Percentiles rank a stretch among this genome's conserved stretches.
Conservation (phyloP, 2,797 vertebrate genomes). For the Sparus aurata region DNA sequence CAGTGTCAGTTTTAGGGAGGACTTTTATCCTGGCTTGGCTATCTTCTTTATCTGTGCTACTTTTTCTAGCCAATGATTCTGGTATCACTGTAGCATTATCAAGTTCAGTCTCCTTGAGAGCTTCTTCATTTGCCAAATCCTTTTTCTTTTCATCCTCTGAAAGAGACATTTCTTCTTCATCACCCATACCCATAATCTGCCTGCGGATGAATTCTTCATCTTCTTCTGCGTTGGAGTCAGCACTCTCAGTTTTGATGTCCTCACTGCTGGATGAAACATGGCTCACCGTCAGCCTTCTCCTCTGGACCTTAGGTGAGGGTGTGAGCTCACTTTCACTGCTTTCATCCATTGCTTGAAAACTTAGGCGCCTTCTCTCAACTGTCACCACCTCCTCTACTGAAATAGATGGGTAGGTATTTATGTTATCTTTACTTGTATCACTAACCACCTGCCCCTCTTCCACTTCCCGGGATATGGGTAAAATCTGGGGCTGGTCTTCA, state of each 20-base stretch:
- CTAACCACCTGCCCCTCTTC: slow-evolving; percentile 75
- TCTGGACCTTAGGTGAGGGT: slow-evolving; percentile 89
- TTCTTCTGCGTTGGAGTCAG: slow-evolving; percentile 92
- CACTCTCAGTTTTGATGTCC: slow-evolving; percentile 92
- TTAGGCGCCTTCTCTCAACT: slow-evolving; percentile 72
- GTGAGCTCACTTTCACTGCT: slow-evolving; percentile 94
- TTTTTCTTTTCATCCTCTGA: slow-evolving; percentile 91
- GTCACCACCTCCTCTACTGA: slow-evolving; percentile 61
- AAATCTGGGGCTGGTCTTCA: slow-evolving; percentile 83
- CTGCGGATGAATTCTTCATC: slow-evolving; percentile 95
- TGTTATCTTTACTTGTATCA: slow-evolving; percentile 73
- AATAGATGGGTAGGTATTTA: slow-evolving; percentile 60
- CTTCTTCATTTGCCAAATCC: slow-evolving; percentile 83
- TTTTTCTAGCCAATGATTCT: slow-evolving; percentile 80
- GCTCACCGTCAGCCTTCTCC: slow-evolving; percentile 85
- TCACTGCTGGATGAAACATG: slow-evolving; percentile 93
- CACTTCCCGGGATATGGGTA: slow-evolving; percentile 83
- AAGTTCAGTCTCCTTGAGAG: slow-evolving; percentile 77
- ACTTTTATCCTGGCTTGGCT: slow-evolving; percentile 76
- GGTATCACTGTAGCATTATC: slow-evolving; percentile 81
- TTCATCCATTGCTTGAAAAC: slow-evolving; percentile 85
- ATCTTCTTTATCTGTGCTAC: slow-evolving; percentile 85
- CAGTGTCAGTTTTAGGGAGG: slow-evolving; percentile 82
- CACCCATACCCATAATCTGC: slow-evolving; percentile 95
- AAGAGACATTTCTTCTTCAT: slow-evolving; percentile 90